Evolutionary conservation across 2,888 invertebrate genomes (phyloP).

Genomic region (Peribatodes rhomboidaria): DNA sequence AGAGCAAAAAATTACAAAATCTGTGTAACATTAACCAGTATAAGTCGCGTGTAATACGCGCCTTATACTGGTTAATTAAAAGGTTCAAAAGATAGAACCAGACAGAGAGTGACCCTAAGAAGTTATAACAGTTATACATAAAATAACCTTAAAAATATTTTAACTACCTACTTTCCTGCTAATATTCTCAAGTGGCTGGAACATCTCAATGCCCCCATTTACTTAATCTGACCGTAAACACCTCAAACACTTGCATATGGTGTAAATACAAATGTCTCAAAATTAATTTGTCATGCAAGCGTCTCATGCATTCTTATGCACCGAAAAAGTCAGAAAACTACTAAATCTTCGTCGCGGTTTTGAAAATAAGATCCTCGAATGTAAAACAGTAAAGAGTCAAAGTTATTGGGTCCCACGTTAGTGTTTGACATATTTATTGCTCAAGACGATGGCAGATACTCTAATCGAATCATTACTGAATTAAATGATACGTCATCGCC

Average conservation of each 20-base stretch:
- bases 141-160: too few relatives aligned
- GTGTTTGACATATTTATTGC: conserved; percentile 46
- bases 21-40: too few relatives aligned
- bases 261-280: conserved; percentile 43
- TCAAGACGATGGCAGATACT: conserved; percentile 38
- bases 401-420: conserved; percentile 44
- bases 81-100: too few relatives aligned
- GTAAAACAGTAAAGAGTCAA: conserved; percentile 40
- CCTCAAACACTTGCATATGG: conserved; percentile 45
- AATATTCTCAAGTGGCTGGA: conserved; percentile 16
- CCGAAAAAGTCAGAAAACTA: conserved; percentile 43
- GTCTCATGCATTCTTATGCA: conserved; percentile 33
- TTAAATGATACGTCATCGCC: not conserved
- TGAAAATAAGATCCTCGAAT: conserved; percentile 26
- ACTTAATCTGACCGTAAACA: conserved; percentile 52
- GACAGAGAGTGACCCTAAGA: too few relatives aligned
- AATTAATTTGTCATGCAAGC: conserved; percentile 38
- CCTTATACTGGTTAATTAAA: too few relatives aligned
- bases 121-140: too few relatives aligned
- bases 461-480: conserved; percentile 21
- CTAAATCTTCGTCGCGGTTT: conserved; percentile 40
- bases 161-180: too few relatives aligned
- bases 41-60: too few relatives aligned
- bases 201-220: conserved; percentile 45
- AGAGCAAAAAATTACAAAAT: too few relatives aligned